These are phyloP conservation scores for Benitochromis conjunctus DNA, from an alignment of 2,113 vertebrate genomes.

Conservation along the genomic window DNA sequence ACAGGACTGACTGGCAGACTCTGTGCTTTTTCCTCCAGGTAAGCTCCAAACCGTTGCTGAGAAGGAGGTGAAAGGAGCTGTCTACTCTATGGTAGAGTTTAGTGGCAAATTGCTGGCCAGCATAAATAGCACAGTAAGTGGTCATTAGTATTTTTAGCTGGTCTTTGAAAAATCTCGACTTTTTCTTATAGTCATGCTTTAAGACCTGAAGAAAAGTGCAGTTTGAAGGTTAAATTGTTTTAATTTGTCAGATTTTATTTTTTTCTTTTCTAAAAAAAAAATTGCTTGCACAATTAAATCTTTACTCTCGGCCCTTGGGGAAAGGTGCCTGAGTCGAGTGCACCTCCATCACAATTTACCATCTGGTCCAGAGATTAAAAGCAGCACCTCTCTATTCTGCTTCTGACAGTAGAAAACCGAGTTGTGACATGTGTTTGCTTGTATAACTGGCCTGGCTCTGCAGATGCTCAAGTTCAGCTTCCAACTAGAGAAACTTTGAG, in stretches of 20 bases:
- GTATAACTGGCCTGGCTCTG: neutral
- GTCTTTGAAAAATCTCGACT: neutral
- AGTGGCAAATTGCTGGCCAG: constrained; percentile 97
- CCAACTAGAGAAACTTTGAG: neutral
- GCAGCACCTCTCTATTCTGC: neutral
- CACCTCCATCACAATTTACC: neutral
- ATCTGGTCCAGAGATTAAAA: neutral
- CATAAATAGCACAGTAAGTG: constrained; percentile 96
- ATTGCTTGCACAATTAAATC: neutral
- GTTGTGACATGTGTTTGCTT: neutral
- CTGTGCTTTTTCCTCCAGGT: constrained; percentile 69
- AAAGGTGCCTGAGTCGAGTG: neutral
- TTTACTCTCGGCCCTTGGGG: neutral
- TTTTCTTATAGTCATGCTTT: neutral
- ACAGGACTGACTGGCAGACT: neutral
- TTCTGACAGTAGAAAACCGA: neutral
- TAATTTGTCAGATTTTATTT: neutral
- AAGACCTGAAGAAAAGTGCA: neutral
- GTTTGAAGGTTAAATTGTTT: neutral
- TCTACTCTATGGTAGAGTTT: constrained; percentile 99
- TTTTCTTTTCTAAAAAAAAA: neutral
- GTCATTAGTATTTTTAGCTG: neutral
- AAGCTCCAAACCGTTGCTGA: constrained; percentile 97
- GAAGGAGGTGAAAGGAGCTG: constrained; percentile 97
- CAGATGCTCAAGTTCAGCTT: neutral